A percentile compares a stretch with the other conserved stretches of the same genome.
phyloP scores from a whole-genome alignment of 2,888 invertebrate genomes.

The Ectobius pallidus region DNA sequence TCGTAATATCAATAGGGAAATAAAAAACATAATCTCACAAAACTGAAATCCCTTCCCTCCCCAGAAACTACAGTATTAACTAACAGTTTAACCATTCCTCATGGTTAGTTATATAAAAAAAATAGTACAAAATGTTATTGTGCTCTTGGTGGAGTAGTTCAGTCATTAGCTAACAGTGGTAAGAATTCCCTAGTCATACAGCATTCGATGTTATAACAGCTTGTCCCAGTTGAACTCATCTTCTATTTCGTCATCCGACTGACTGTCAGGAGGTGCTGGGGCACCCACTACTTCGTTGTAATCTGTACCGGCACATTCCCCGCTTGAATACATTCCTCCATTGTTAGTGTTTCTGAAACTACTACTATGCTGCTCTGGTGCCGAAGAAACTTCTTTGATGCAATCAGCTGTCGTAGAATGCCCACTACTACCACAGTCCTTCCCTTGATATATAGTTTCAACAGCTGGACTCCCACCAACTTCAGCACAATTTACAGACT shows the following conservation, averaged over 20 bases:
- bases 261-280: background rate
- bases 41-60: background rate
- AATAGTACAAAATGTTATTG: slow-evolving; percentile 5
- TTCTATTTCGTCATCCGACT: slow-evolving; percentile 32
- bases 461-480: background rate
- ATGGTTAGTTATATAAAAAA: background rate
- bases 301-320: background rate
- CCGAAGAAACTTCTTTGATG: background rate
- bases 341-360: background rate
- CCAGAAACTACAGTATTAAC: background rate
- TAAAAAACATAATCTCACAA: background rate
- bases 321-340: background rate
- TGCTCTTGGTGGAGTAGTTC: background rate
- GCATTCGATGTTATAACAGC: slow-evolving; percentile 40
- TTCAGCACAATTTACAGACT: background rate
- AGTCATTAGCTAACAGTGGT: background rate
- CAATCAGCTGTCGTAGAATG: background rate
- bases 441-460: background rate
- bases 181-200: background rate
- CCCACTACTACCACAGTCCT: background rate
- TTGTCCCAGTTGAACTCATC: slow-evolving; percentile 39
- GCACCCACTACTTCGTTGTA: background rate
- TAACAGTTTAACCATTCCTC: background rate
- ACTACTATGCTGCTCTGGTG: background rate
- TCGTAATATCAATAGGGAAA: background rate